Base-by-base conservation (phyloP, 2,888 invertebrate species). In the Atherix ibis region DNA sequence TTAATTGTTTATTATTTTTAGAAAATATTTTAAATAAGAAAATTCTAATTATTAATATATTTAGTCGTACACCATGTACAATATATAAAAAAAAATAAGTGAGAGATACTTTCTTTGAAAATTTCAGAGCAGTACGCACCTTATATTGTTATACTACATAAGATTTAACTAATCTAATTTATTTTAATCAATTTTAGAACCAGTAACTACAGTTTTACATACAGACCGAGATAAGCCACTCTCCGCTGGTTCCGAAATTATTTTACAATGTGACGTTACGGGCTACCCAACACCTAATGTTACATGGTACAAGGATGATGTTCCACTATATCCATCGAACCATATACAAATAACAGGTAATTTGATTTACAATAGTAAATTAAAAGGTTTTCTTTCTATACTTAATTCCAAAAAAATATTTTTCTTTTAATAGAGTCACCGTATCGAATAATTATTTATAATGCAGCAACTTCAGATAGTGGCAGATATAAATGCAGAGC, bases 401-500 rank as follows among this genome's bases (percentile, higher is more conserved):
- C 14, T n/a, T n/a, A n/a, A n/a, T n/a, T n/a, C n/a, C 10, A 18
- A 6, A 18, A 28, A 18, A 22, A 37, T 32, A n/a, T 36, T 19
- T 35, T 35, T 38, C 40, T 46, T 53, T 46, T 26, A 57, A 10
- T 18, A 58, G 58, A 47, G 73, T 77, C 73, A 41, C 71, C 76
- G 30, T 66, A 78, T 49, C 73, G 80, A 10, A 63, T 92, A 47
- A 65, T 73, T 16, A 74, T 94, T 33, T 54, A 62, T 18, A 63
- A 70, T 33, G 72, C 77, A 10, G 66, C 66, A 26, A 58, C 64
- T 31, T 65, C 65, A 18, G 91, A 94, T 59, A 71, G 79, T 28
- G 92, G 89, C 26, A 62, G 60, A 42, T 94, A 94, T 58, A 71
- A 73, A 32, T 94, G 92, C 58, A 75, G 77, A 52, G 92, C 87